Percentiles rank a stretch among this genome's conserved stretches.
phyloP scores from a whole-genome alignment of 2,888 invertebrate species.

The Gari tellinella region DNA sequence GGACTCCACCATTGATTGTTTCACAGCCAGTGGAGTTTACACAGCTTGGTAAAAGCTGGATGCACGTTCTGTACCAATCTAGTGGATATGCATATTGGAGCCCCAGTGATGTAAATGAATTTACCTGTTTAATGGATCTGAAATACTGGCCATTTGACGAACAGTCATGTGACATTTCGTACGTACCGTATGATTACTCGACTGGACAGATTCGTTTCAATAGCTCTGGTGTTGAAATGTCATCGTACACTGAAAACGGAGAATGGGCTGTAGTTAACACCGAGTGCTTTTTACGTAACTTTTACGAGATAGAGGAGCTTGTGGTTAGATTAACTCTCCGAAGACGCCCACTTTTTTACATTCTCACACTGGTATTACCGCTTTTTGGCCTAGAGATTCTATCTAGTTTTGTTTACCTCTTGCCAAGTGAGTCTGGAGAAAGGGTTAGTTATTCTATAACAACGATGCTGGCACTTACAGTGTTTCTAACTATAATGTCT shows the following conservation, averaged over 20 bases:
- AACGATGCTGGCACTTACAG: conserved; percentile 16
- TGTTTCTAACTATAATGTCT: conserved; percentile 19
- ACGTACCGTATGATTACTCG: conserved; percentile 13
- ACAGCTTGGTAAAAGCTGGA: conserved; percentile 1
- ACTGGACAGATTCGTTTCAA: neutral
- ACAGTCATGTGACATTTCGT: conserved; percentile 27
- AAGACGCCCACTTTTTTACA: conserved; percentile 4
- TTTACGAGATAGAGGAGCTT: neutral
- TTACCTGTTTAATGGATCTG: conserved; percentile 33
- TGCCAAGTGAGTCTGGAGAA: conserved; percentile 26
- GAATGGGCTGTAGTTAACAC: conserved; percentile 13
- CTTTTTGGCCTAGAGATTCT: conserved; percentile 1
- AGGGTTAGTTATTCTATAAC: conserved; percentile 22
- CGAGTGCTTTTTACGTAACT: neutral
- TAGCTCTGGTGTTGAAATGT: neutral
- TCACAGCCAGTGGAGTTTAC: conserved; percentile 18
- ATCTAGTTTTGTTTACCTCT: conserved; percentile 9
- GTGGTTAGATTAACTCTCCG: conserved; percentile 3
- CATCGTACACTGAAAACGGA: neutral
- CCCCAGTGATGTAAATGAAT: conserved; percentile 17
- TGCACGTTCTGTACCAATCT: conserved; percentile 11
- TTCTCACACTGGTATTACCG: conserved; percentile 12
- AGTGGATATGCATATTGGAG: conserved; percentile 14
- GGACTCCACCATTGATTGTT: conserved; percentile 28
- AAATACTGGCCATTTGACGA: conserved; percentile 52